phyloP scores from a whole-genome alignment of 53 echinoderm and acorn worm species.

The Arbacia lixula region DNA sequence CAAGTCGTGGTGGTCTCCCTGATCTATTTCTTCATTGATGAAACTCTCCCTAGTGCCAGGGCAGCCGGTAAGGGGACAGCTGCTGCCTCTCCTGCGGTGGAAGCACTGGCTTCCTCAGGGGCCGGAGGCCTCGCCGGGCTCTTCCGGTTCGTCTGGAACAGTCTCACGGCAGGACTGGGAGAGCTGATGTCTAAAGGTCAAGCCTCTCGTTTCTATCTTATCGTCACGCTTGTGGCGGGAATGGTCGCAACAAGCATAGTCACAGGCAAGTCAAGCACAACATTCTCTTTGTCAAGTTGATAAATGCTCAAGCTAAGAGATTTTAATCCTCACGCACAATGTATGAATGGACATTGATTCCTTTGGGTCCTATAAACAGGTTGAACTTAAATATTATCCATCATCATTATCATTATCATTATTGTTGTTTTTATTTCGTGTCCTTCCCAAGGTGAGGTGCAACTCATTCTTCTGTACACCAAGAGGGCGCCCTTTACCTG shows the following conservation, averaged over 20 bases:
- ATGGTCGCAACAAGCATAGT: slow-evolving; percentile 53
- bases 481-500: slow-evolving; percentile 66
- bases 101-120: background rate
- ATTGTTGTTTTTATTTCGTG: too few relatives aligned
- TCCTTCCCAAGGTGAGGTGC: slow-evolving; percentile 47
- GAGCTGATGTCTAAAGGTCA: slow-evolving; percentile 27
- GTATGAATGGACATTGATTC: too few relatives aligned
- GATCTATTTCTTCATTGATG: slow-evolving; percentile 15
- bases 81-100: background rate
- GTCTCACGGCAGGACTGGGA: background rate
- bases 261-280: too few relatives aligned
- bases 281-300: too few relatives aligned
- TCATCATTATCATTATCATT: too few relatives aligned
- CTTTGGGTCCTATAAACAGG: too few relatives aligned
- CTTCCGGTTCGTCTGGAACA: slow-evolving; percentile 11
- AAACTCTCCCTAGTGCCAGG: slow-evolving; percentile 11
- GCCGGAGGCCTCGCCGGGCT: background rate
- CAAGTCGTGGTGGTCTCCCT: slow-evolving; percentile 17
- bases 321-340: too few relatives aligned
- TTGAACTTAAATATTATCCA: too few relatives aligned
- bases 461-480: slow-evolving; percentile 48
- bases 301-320: too few relatives aligned
- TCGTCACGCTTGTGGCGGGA: slow-evolving; percentile 40
- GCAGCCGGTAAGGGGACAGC: background rate
- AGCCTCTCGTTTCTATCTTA: slow-evolving; percentile 19